These are phyloP conservation scores for human (Homo sapiens) DNA, from an alignment of 2,113 vertebrate genomes.

Conservation along the genomic window DNA sequence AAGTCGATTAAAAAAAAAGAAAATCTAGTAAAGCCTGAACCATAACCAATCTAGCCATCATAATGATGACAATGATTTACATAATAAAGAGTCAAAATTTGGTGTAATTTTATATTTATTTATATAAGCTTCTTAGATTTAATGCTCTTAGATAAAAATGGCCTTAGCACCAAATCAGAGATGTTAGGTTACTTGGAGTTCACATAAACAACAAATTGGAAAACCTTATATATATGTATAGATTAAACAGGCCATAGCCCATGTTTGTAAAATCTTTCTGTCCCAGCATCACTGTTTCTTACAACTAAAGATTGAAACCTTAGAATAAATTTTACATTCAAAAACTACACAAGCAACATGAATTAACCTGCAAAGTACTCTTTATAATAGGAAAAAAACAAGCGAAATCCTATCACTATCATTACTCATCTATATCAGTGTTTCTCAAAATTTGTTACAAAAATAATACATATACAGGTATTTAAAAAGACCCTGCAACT, in stretches of 20 bases:
- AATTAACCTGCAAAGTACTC: neutral
- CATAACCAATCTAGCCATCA: neutral
- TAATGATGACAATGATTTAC: neutral
- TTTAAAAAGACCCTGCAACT: too few species aligned
- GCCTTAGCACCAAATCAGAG: neutral
- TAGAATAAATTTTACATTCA: neutral
- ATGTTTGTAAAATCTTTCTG: neutral
- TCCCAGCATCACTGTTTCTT: neutral
- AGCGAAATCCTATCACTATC: neutral
- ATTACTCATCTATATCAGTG: neutral
- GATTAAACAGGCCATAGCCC: neutral
- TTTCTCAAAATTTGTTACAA: neutral
- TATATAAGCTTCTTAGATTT: neutral
- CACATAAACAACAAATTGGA: neutral
- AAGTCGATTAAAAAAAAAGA: neutral
- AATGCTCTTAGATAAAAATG: neutral
- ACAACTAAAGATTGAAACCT: neutral
- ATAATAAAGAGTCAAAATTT: neutral
- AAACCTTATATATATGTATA: neutral
- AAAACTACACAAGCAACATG: neutral
- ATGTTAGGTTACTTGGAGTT: neutral
- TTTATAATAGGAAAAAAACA: neutral
- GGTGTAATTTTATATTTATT: neutral
- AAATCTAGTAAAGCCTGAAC: neutral
- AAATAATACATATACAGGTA: neutral